Conservation (phyloP, 2,113 vertebrate species). For the Trogon melanurus region DNA sequence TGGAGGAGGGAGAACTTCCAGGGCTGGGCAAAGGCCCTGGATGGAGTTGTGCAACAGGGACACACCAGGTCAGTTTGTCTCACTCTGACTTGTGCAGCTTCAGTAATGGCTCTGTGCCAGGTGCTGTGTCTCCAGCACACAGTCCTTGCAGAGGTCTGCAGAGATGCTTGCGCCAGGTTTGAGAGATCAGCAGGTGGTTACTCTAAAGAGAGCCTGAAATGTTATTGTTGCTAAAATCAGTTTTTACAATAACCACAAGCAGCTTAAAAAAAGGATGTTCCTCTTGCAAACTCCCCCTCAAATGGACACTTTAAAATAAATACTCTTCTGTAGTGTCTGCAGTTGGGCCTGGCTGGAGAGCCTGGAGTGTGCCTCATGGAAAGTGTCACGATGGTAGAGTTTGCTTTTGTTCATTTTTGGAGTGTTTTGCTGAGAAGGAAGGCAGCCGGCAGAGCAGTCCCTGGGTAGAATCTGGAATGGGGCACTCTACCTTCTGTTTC, state of each 20-base stretch:
- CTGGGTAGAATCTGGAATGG: not conserved
- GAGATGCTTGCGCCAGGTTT: not conserved
- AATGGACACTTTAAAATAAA: conserved; percentile 41
- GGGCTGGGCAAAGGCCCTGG: not conserved
- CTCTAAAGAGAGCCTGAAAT: conserved; percentile 15
- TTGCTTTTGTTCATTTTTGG: conserved; percentile 43
- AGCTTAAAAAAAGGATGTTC: not conserved
- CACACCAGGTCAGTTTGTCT: not conserved
- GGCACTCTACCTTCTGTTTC: not conserved
- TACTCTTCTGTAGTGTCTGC: conserved; percentile 22
- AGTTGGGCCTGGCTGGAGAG: conserved; percentile 27
- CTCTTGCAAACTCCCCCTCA: conserved; percentile 6
- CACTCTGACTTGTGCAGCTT: not conserved
- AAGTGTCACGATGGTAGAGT: not conserved
- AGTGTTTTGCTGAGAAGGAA: conserved; percentile 8
- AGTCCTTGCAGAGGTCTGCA: not conserved
- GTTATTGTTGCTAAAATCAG: conserved; percentile 33
- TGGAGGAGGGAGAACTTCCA: not conserved
- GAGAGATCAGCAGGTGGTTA: conserved; percentile 19
- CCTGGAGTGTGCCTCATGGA: conserved; percentile 9
- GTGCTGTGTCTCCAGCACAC: rapidly evolving
- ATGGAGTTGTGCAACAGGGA: not conserved
- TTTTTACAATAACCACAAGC: conserved; percentile 37
- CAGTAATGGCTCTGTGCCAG: not conserved
- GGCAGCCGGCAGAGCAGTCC: conserved; percentile 20